Evolutionary conservation across 2,888 invertebrate species (phyloP), one percentile per base, ranked within the genome.

Genomic region (Eretmocerus hayati): DNA sequence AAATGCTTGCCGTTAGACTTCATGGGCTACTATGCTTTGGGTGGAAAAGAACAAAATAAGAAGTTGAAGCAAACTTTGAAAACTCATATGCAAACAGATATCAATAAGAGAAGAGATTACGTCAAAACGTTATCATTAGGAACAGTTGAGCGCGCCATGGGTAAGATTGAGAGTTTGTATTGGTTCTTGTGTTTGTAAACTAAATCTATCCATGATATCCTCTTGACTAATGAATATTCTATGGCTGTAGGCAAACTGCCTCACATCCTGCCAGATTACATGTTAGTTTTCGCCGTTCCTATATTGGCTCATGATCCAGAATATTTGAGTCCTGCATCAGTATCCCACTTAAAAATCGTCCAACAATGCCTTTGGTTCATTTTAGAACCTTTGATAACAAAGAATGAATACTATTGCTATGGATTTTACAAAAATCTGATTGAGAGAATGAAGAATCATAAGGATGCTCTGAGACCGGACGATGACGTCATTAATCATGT

Each of bases 281-380:
- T 94, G 85, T 75, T 97, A 65, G 91, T 94, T 57, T 96, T 95
- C 74, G 90, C 93, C n/a, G 87, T 96, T 59, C 92, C 96, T 41
- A 83, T 97, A 43, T 77, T 97, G 50, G 88, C 95, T n/a, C 94
- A 96, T 71, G 90, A 93, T 73, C 88, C 91, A 5, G 80, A 83
- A 58, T 90, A 87, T 68, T 85, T 84, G 42, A 77, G 81, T 56
- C 81, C 85, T 72, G 82, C 86, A 62, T 87, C 90, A 65, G 77
- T 86, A 16, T 74, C 77, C 20, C 88, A 92, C 62, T 77, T 96
- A 46, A 85, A 86, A 73, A 75, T 80, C 53, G 78, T 92, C 54
- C 85, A 88, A 64, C 85, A 89, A 64, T 94, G 94, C 71, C 75
- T 96, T 45, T 93, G 92, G 87, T 94, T 94, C 71, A 82, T 96